phyloP scores from a whole-genome alignment of 2,888 invertebrate species.

The Odontocerum albicorne region DNA sequence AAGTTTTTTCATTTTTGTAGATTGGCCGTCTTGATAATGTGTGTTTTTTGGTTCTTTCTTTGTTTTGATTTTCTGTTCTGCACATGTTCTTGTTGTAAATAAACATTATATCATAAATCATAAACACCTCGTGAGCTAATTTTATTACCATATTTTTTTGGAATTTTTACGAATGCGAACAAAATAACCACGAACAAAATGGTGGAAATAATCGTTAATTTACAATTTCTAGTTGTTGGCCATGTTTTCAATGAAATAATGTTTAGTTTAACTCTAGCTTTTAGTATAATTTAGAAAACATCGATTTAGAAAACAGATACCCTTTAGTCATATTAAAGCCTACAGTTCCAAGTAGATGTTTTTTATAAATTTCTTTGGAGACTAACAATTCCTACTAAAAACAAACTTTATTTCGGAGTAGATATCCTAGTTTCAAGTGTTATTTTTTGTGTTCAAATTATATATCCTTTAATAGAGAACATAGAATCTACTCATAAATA shows the following conservation, averaged over 20 bases:
- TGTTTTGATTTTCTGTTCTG: conserved; percentile 7
- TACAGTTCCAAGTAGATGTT: too few species aligned
- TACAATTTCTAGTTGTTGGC: conserved; percentile 7
- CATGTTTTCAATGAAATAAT: conserved; percentile 3
- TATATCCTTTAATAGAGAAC: too few species aligned
- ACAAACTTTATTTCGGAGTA: too few species aligned
- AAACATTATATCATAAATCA: conserved; percentile 5
- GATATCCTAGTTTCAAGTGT: too few species aligned
- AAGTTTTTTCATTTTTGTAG: conserved; percentile 29
- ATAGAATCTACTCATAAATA: too few species aligned
- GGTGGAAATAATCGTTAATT: background rate
- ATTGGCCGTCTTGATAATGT: conserved; percentile 11
- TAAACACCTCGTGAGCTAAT: too few species aligned
- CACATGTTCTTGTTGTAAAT: conserved; percentile 21
- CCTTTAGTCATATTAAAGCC: too few species aligned
- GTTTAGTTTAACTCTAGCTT: conserved; percentile 3
- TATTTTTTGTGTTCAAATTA: too few species aligned
- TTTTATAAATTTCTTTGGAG: too few species aligned
- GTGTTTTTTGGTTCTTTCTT: background rate
- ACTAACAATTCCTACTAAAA: too few species aligned
- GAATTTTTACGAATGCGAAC: background rate
- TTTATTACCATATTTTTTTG: background rate
- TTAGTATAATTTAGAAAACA: background rate
- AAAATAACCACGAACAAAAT: background rate
- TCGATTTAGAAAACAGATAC: too few species aligned